phyloP scores from a whole-genome alignment of 2,797 vertebrate species.

The Sebastolobus altivelis region DNA sequence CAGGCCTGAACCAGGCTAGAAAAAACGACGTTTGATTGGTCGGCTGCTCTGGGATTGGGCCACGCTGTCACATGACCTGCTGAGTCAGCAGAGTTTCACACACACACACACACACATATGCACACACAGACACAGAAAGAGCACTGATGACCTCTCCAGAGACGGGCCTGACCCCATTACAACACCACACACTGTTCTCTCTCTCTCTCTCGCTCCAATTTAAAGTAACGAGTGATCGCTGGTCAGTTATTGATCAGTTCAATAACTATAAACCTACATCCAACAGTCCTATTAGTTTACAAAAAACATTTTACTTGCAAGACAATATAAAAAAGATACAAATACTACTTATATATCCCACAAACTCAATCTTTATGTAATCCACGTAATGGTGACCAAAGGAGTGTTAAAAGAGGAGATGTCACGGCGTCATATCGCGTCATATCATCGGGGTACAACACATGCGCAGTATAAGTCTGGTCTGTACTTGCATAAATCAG shows the following conservation, averaged over 20 bases:
- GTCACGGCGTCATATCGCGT: no score
- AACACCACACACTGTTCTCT: neutral
- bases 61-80: slow-evolving; percentile 55
- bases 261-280: slow-evolving; percentile 18
- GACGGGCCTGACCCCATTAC: slow-evolving; percentile 60
- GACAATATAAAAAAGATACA: neutral
- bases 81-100: slow-evolving; percentile 50
- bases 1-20: neutral
- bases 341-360: no score
- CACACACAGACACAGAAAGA: neutral
- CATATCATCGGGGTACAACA: no score
- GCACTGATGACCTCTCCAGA: slow-evolving; percentile 65
- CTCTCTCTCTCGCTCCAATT: neutral
- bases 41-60: slow-evolving; percentile 28
- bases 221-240: slow-evolving; percentile 35
- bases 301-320: neutral
- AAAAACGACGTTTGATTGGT: slow-evolving; percentile 49
- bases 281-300: no score
- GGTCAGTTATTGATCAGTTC: slow-evolving; percentile 47
- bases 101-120: slow-evolving; percentile 7
- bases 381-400: no score
- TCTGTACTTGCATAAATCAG: no score
- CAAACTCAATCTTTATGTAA: no score
- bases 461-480: no score
- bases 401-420: no score